Base-by-base conservation (phyloP, 2,797 vertebrate species). In the Amniataba percoides region DNA sequence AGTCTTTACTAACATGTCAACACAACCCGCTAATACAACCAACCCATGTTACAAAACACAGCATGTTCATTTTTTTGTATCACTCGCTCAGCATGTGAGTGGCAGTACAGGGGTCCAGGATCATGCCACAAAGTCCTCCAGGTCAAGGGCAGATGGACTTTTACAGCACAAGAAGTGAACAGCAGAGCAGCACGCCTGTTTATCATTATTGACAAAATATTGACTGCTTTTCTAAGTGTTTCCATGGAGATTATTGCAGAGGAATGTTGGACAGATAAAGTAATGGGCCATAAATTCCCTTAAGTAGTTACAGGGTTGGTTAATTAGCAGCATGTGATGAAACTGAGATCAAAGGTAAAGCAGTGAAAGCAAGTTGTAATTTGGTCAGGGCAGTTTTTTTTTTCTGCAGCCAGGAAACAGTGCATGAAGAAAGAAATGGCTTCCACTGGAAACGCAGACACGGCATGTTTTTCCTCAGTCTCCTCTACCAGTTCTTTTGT, bases 291-390 rank as follows among this genome's bases (percentile, higher is more conserved):
- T 89, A 84, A 92, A 88, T 78, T 66, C 39, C n/a, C 59, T 23
- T 23, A 66, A 68, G 68, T 62, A 39, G 68, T 64, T 59, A 80
- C 53, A 71, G 46, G 25, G 69, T 25, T 66, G 73, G 63, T 71
- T 79, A 74, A 87, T 82, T 77, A 83, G 72, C 67, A 72, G 68
- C 1, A 3, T 75, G 72, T 78, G 71, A 83, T 63, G 67, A 87
- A 86, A 82, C 66, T 1, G 3, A 53, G 81, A 71, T 86, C 79
- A 90, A 92, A 90, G 88, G 74, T 88, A 63, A 72, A 70, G 49
- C 55, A 77, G 70, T 68, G 69, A 84, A 88, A 84, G 77, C 64
- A 58, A 68, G 74, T 70, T 83, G 56, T 57, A 69, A 65, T 80
- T 58, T 80, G 21, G 48, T 45, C 16, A 1, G 16, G 43, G 34